These are phyloP conservation scores for Mya arenaria DNA, from an alignment of 1,140 invertebrate species.

Conservation along the genomic window DNA sequence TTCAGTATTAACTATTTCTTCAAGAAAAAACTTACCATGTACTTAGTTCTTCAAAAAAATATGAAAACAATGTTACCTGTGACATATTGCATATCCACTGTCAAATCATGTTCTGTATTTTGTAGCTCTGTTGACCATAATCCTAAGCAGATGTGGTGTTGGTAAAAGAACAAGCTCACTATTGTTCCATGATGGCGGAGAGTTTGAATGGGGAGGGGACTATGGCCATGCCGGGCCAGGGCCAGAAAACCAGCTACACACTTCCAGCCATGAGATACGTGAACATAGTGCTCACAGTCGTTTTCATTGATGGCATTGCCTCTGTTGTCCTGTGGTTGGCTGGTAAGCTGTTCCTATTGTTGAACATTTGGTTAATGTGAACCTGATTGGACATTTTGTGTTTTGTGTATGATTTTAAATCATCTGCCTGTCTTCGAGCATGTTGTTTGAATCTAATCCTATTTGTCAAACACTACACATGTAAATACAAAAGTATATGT, in stretches of 20 bases:
- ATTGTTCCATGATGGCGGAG: background rate
- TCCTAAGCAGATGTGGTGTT: too few species aligned
- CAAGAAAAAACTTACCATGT: too few species aligned
- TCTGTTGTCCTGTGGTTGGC: conserved; percentile 70
- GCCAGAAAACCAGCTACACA: conserved; percentile 58
- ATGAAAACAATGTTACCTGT: too few species aligned
- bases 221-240: background rate
- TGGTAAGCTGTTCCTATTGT: conserved; percentile 60
- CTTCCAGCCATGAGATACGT: conserved; percentile 67
- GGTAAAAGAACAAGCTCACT: too few species aligned
- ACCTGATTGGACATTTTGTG: background rate
- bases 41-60: too few species aligned
- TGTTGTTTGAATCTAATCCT: too few species aligned
- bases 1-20: too few species aligned
- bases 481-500: too few species aligned
- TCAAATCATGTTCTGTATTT: background rate
- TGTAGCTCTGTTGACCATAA: background rate
- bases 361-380: conserved; percentile 1
- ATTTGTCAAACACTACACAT: too few species aligned
- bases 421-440: too few species aligned
- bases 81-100: background rate
- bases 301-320: conserved; percentile 67
- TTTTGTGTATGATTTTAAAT: too few species aligned
- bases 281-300: conserved; percentile 61
- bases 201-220: background rate